Evolutionary conservation across 2,797 vertebrate species (phyloP), one percentile per base, ranked within the genome.

Genomic region (Hyperoplus immaculatus): DNA sequence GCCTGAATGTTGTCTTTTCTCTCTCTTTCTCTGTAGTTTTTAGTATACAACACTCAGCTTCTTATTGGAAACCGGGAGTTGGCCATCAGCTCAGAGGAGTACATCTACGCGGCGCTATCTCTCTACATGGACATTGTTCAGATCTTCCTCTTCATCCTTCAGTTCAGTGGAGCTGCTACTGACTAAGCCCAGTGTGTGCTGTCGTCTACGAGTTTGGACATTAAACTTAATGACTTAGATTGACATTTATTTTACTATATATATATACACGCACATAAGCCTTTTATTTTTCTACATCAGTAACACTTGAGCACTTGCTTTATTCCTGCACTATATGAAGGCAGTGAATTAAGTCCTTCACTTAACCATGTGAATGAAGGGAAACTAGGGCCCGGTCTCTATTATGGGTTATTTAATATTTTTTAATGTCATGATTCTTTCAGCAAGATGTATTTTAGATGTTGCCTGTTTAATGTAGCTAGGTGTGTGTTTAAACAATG

Each of bases 31-130:
- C 29, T 29, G 29, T 39, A 99, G 98, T 99, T 99, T 88, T 93
- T 99, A 82, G 96, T 97, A 2, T 98, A 97, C 11, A 97, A 98
- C 92, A 99, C 98, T 1, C 97, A 99, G 89, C 93, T 99, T 73
- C 96, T 99, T 54, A 94, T 99, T 61, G 98, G 98, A 54, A 99
- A 99, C 91, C 93, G 97, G 65, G 95, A 97, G 89, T 75, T 96
- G 66, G 89, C 96, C 3, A 94, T 99, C 87, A 97, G 96, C 84
- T 97, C 98, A 0, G 98, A 99, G 89, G 98, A 99, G 77, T 98
- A 99, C 13, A 38, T 99, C 83, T 98, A 94, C 0, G 97, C 97
- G 0, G 97, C 98, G 0, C 95, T 99, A 56, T 96, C 96, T 56
- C 97, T 99, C 83, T 99, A 99, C 89, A 95, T 97, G 0, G 97